Conservation (phyloP, 2,797 vertebrate genomes). For the Zenarchopterus dispar region DNA sequence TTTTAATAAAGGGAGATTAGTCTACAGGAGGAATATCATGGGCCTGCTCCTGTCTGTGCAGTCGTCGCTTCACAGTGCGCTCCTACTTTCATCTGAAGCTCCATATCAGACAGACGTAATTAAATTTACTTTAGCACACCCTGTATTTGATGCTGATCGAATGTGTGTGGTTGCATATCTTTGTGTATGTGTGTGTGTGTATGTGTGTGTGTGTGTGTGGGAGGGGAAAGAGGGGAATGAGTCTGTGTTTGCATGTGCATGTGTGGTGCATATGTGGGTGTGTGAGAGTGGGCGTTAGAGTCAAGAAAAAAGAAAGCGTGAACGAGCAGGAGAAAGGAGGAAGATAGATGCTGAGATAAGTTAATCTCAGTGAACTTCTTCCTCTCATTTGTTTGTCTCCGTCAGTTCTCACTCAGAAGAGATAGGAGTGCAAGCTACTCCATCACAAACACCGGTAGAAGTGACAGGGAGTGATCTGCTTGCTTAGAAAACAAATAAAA, state of each 20-base stretch:
- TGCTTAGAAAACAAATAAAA: conserved; percentile 82
- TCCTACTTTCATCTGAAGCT: conserved; percentile 81
- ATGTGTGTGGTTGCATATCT: conserved; percentile 48
- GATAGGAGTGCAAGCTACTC: conserved; percentile 67
- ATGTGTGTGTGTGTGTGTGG: conserved; percentile 36
- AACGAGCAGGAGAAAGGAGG: conserved; percentile 63
- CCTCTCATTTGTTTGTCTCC: conserved; percentile 77
- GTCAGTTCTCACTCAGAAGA: conserved; percentile 67
- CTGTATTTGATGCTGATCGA: conserved; percentile 84
- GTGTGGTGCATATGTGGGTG: conserved; percentile 71
- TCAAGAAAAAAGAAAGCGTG: conserved; percentile 60
- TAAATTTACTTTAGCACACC: conserved; percentile 86
- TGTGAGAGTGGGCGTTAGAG: conserved; percentile 72
- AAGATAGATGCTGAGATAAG: conserved; percentile 77
- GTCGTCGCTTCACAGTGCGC: conserved; percentile 76
- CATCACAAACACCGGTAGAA: conserved; percentile 68
- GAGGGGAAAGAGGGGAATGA: conserved; percentile 68
- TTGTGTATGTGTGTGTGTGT: conserved; percentile 30
- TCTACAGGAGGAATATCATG: conserved; percentile 82
- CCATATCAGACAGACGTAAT: conserved; percentile 84
- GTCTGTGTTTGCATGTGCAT: conserved; percentile 65
- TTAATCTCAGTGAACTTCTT: conserved; percentile 77
- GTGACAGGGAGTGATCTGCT: conserved; percentile 78
- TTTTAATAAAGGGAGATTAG: conserved; percentile 86
- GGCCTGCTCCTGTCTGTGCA: conserved; percentile 79